A percentile compares a stretch with the other conserved stretches of the same genome.
Evolutionary conservation across 1,140 invertebrate genomes (phyloP).

Genomic region (Drosophila chauvacae): DNA sequence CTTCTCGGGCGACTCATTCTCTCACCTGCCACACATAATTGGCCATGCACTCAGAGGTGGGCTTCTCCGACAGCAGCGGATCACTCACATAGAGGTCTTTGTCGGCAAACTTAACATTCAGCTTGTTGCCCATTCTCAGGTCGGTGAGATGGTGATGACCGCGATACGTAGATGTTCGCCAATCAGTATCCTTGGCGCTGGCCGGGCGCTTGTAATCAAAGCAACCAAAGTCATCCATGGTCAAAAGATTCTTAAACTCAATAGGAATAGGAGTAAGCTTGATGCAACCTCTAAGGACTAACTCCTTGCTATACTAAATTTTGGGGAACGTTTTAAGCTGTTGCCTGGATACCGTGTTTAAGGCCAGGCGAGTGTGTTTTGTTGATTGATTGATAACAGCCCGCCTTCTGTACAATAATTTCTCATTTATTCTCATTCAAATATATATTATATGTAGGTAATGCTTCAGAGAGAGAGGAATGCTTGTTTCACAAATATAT

Average conservation of each 20-base stretch:
- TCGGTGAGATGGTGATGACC: conserved; percentile 72
- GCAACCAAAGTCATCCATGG: conserved; percentile 75
- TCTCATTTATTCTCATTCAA: conserved; percentile 13
- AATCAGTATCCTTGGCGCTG: conserved; percentile 47
- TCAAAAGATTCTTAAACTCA: background rate
- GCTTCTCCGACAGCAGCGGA: conserved; percentile 59
- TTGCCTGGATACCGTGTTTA: conserved; percentile 45
- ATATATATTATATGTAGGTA: background rate
- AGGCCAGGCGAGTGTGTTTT: conserved; percentile 9
- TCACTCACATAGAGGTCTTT: conserved; percentile 62
- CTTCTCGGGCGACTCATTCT: rapidly evolving
- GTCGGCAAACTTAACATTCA: conserved; percentile 54
- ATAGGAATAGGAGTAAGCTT: background rate
- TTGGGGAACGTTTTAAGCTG: conserved; percentile 11
- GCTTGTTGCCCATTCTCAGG: conserved; percentile 55
- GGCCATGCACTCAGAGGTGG: conserved; percentile 42
- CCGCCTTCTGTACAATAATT: conserved; percentile 51
- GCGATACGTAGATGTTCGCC: conserved; percentile 70
- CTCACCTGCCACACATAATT: conserved; percentile 73
- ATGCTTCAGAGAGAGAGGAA: conserved; percentile 72
- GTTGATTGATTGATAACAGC: conserved; percentile 39
- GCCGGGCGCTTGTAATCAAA: conserved; percentile 70
- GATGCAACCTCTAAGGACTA: background rate
- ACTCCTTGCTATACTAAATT: conserved; percentile 26
- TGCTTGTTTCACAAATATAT: conserved; percentile 72